A percentile compares a stretch with the other conserved stretches of the same genome.
phyloP scores from a whole-genome alignment of 2,113 vertebrate species.

The Gobio gobio region DNA sequence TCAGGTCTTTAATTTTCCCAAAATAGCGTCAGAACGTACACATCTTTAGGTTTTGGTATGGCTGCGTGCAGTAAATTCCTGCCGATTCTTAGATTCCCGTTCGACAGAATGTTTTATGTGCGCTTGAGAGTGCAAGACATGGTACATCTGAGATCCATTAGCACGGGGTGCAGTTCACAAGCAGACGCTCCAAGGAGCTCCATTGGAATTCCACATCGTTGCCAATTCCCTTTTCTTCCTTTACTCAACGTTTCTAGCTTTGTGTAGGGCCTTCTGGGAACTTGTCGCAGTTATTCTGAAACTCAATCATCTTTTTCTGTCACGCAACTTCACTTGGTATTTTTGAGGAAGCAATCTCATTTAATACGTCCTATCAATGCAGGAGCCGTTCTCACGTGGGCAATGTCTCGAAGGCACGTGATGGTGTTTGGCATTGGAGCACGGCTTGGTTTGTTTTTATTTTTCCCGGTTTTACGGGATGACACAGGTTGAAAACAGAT shows the following conservation, averaged over 20 bases:
- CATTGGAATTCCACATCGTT: conserved; percentile 68
- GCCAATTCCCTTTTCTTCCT: conserved; percentile 58
- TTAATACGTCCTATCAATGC: conserved; percentile 47
- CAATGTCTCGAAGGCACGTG: conserved; percentile 55
- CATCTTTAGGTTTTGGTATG: background rate
- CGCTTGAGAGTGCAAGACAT: conserved; percentile 75
- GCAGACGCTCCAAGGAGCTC: conserved; percentile 73
- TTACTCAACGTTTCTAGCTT: conserved; percentile 43
- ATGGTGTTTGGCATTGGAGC: conserved; percentile 51
- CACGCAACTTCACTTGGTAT: conserved; percentile 32
- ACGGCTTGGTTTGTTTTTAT: background rate
- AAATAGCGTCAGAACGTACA: background rate
- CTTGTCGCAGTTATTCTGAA: conserved; percentile 55
- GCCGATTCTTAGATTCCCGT: conserved; percentile 82
- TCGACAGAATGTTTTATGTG: conserved; percentile 83
- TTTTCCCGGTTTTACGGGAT: conserved; percentile 66
- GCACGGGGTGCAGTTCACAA: conserved; percentile 77
- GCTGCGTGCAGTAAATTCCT: conserved; percentile 77
- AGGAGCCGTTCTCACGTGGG: conserved; percentile 61
- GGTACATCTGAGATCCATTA: conserved; percentile 87
- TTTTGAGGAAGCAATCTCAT: conserved; percentile 28
- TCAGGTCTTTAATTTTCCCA: background rate
- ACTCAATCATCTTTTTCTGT: conserved; percentile 33
- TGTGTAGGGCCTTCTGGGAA: conserved; percentile 54
- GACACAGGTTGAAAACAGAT: conserved; percentile 69